phyloP scores from a whole-genome alignment of 2,113 vertebrate genomes.

The Oophaga pumilio region DNA sequence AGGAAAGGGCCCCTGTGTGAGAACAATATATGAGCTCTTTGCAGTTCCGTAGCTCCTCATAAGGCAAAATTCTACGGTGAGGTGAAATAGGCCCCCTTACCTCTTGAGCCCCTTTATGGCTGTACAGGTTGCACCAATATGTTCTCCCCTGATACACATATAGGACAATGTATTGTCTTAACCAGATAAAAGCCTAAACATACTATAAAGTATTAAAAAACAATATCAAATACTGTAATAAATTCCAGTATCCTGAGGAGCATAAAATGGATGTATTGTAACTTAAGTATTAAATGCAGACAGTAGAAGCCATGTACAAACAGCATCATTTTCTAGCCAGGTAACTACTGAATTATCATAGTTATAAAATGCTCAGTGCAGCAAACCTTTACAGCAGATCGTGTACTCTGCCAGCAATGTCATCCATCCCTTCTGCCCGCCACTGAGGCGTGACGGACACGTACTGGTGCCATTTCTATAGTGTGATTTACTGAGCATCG shows the following conservation, averaged over 20 bases:
- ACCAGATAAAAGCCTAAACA: background rate
- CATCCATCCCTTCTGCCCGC: background rate
- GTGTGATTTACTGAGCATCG: background rate
- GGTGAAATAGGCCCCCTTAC: too few relatives aligned
- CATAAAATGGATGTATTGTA: background rate
- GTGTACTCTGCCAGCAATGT: background rate
- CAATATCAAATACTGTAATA: background rate
- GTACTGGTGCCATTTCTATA: background rate
- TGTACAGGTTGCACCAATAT: too few relatives aligned
- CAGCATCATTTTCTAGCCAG: conserved; percentile 5
- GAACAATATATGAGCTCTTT: too few relatives aligned
- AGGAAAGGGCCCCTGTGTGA: too few relatives aligned
- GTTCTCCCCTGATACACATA: too few relatives aligned
- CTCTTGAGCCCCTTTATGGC: too few relatives aligned
- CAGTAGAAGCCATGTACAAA: background rate
- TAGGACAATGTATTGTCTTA: too few relatives aligned
- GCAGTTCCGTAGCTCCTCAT: too few relatives aligned
- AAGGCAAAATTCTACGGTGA: too few relatives aligned
- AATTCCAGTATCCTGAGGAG: background rate
- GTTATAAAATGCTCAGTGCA: background rate
- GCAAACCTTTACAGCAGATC: background rate
- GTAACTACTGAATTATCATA: background rate
- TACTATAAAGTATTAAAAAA: background rate
- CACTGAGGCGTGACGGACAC: conserved; percentile 19
- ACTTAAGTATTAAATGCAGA: background rate